A percentile compares a stretch with the other conserved stretches of the same genome.
Evolutionary conservation across 2,797 vertebrate genomes (phyloP).

Genomic region (Tapirus indicus): DNA sequence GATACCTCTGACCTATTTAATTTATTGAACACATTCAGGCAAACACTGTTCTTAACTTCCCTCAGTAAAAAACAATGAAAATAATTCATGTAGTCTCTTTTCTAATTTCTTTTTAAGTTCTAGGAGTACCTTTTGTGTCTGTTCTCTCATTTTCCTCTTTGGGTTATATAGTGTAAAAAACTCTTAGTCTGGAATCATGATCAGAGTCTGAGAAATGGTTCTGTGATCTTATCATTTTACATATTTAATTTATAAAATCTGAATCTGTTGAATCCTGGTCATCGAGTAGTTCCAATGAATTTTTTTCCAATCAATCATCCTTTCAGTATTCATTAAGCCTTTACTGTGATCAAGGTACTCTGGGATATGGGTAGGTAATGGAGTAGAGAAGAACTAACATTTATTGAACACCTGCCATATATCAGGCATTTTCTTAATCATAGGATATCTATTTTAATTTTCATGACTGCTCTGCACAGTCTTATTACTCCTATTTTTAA

Average conservation of each 20-base stretch:
- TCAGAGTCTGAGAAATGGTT: neutral
- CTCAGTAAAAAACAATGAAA: conserved; percentile 1
- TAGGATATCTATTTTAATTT: conserved; percentile 5
- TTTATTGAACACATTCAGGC: neutral
- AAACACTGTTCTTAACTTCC: conserved; percentile 25
- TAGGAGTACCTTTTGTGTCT: neutral
- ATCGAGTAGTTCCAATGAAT: neutral
- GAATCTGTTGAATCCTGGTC: neutral
- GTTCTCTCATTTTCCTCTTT: neutral
- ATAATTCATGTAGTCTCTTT: conserved; percentile 20
- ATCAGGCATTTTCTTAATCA: neutral
- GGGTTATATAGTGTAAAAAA: neutral
- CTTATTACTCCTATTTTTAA: neutral
- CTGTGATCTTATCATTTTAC: neutral
- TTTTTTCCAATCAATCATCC: neutral
- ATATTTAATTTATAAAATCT: conserved; percentile 23
- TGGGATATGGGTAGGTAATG: neutral
- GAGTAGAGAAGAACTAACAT: neutral
- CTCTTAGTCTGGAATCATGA: neutral
- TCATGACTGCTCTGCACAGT: neutral
- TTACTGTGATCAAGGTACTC: neutral
- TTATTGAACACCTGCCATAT: neutral
- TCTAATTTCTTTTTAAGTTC: neutral
- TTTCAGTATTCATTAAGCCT: neutral
- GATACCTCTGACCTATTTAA: neutral